These are phyloP conservation scores for Hypotaenidia philippensis DNA, from an alignment of 2,797 vertebrate genomes.

Conservation along the genomic window DNA sequence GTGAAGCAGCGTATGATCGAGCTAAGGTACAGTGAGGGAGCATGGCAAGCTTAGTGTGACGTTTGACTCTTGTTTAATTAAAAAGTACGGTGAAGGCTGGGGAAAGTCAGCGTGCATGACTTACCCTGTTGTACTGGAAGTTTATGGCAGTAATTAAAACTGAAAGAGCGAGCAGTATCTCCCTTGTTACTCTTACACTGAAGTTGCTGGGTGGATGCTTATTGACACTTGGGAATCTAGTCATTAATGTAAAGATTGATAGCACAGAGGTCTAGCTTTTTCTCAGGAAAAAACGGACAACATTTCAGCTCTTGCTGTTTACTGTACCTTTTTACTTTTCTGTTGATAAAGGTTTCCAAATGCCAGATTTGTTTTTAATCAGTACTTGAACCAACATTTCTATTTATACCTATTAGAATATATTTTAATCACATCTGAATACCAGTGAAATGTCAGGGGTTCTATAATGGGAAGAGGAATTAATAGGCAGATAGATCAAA, in stretches of 20 bases:
- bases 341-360: constrained; percentile 72
- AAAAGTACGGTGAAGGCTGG: background rate
- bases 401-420: constrained; percentile 79
- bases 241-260: background rate
- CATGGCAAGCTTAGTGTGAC: background rate
- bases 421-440: constrained; percentile 74
- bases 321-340: constrained; percentile 61
- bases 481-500: constrained; percentile 61
- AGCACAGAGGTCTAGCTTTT: background rate
- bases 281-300: background rate
- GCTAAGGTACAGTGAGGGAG: too few relatives aligned
- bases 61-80: background rate
- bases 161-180: background rate
- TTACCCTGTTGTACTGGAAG: background rate
- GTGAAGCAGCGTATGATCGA: background rate
- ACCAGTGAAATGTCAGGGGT: constrained; percentile 72
- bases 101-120: background rate
- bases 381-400: constrained; percentile 71
- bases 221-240: background rate
- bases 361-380: constrained; percentile 78
- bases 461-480: constrained; percentile 64
- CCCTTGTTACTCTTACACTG: background rate
- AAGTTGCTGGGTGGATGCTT: background rate
- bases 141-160: background rate
- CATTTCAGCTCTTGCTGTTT: background rate